phyloP scores from a whole-genome alignment of 2,113 vertebrate genomes.

The Asarcornis scutulata region DNA sequence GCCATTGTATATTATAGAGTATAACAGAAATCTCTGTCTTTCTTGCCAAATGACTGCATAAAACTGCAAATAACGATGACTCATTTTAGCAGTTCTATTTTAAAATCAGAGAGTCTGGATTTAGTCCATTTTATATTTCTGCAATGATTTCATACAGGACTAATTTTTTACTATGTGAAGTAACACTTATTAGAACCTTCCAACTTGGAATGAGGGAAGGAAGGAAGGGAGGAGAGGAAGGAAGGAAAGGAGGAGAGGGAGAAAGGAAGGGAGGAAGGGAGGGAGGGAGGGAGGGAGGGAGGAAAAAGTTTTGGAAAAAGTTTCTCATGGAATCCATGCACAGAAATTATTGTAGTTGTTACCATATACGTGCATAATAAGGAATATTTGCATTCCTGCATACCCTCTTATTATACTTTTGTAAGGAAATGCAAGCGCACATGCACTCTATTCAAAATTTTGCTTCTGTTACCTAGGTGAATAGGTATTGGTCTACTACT shows the following conservation, averaged over 20 bases:
- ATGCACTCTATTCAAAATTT: neutral
- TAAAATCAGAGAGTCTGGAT: neutral
- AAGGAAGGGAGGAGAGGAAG: no score
- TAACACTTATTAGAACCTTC: neutral
- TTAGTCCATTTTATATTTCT: slow-evolving; percentile 5
- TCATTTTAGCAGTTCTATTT: slow-evolving; percentile 11
- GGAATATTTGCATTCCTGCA: neutral
- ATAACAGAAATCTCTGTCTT: neutral
- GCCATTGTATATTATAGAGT: neutral
- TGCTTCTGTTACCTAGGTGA: neutral
- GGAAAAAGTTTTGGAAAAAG: neutral
- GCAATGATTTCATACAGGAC: neutral
- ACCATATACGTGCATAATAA: neutral
- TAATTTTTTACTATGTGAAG: neutral
- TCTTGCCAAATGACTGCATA: neutral
- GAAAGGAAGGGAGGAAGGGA: no score
- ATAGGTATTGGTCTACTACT: neutral
- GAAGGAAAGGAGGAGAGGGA: no score
- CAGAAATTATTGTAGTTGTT: neutral
- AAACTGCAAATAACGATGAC: neutral
- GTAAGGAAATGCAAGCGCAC: neutral
- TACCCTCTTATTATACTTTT: neutral
- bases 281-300: no score
- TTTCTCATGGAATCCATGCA: neutral
- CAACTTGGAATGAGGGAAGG: neutral